These are phyloP conservation scores for Urocyon cinereoargenteus DNA, from an alignment of 2,797 vertebrate genomes.

Conservation along the genomic window DNA sequence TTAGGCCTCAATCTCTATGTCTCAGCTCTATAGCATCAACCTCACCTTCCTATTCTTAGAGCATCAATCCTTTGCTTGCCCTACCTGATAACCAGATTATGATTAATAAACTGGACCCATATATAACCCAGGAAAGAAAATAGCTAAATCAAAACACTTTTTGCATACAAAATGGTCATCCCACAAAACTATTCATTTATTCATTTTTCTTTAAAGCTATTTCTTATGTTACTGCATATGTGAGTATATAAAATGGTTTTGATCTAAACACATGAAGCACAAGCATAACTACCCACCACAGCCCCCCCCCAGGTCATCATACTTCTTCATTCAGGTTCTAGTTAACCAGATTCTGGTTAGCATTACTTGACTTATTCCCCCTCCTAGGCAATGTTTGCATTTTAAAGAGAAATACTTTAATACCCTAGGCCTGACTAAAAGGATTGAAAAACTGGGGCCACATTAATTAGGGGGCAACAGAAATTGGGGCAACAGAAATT, in stretches of 20 bases:
- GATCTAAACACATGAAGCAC: neutral
- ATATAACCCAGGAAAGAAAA: constrained; percentile 32
- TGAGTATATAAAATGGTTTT: constrained; percentile 36
- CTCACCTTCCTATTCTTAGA: neutral
- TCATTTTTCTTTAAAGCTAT: constrained; percentile 36
- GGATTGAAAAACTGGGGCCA: neutral
- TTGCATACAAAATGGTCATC: neutral
- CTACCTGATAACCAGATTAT: neutral
- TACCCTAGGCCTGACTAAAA: neutral
- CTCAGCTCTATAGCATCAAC: neutral
- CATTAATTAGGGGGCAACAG: neutral
- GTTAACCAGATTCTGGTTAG: neutral
- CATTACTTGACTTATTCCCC: neutral
- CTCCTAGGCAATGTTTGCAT: neutral
- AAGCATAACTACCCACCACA: neutral
- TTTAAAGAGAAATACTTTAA: neutral
- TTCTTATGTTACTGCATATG: neutral
- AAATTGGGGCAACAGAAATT: constrained; percentile 12
- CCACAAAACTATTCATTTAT: constrained; percentile 21
- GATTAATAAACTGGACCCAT: neutral
- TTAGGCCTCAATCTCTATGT: neutral
- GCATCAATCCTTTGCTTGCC: neutral
- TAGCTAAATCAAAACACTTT: constrained; percentile 16
- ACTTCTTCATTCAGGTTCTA: neutral
- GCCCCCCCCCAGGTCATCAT: neutral